Evolutionary conservation across 2,797 vertebrate species (phyloP), one percentile per base, ranked within the genome.

Genomic region (Tamandua tetradactyla): DNA sequence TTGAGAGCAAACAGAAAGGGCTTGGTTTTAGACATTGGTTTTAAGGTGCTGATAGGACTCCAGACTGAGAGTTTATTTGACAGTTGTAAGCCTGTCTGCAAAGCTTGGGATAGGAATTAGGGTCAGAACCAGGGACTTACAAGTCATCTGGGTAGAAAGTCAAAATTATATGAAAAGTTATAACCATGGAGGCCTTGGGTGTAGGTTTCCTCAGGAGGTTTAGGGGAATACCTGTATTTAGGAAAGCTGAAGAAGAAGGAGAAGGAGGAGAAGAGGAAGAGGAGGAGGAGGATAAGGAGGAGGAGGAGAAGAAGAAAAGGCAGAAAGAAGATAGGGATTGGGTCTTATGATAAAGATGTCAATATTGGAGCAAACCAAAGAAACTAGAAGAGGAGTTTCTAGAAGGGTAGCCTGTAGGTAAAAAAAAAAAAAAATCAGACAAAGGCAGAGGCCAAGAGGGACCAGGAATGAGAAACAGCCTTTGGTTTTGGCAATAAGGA

Each of bases 371-470:
- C 4, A 47, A 42, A 44, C 23, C n/a, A 32, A 12, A 85, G 68
- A 78, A 82, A 88, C 8, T 3, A 85, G 81, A 94, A n/a, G n/a
- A 89, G 15, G 89, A 44, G 78, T 72, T 89, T 94, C 27, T 55
- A 93, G 83, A 83, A 71, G 55, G 22, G 27, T 40, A 80, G 76
- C 8, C 27, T 87, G 42, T 37, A 74, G 55, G n/a, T 61, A 83
- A 75, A 44, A n/a, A n/a, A n/a, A n/a, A n/a, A n/a, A n/a, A n/a
- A n/a, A 75, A n/a, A 74, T 55, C 7, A 49, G 91, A 71, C 3
- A 42, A 44, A 22, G n/a, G 25, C 32, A 44, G 44, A 66, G 23
- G 47, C 49, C 25, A 61, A 76, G 47, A 32, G 52, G 64, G 35
- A 42, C 8, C 3, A 74, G 42, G 20, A 87, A 52, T 68, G 69